Conservation (phyloP, 1,140 invertebrate genomes). For the Sweltsa coloradensis region DNA sequence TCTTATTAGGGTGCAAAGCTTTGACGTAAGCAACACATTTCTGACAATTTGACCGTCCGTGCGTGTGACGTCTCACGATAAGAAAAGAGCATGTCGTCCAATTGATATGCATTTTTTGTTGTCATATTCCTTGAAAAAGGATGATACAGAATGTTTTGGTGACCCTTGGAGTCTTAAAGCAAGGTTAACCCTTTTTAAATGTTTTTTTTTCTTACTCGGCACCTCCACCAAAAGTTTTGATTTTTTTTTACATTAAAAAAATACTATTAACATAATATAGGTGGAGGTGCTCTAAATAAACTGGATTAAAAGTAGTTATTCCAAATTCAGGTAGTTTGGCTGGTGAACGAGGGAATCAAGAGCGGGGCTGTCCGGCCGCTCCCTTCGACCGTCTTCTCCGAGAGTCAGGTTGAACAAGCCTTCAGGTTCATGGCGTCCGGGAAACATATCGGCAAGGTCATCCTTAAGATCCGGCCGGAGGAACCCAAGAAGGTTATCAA, state of each 20-base stretch:
- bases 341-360: slow-evolving; percentile 73
- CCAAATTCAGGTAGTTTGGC: slow-evolving; percentile 46
- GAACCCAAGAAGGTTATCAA: slow-evolving; percentile 39
- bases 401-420: slow-evolving; percentile 78
- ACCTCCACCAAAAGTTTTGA: too few species aligned
- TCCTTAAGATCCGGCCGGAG: slow-evolving; percentile 75
- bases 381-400: slow-evolving; percentile 64
- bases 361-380: slow-evolving; percentile 76
- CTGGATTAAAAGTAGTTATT: neutral
- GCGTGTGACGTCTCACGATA: too few species aligned
- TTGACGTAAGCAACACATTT: too few species aligned
- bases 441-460: slow-evolving; percentile 93
- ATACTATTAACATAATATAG: neutral
- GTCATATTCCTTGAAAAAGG: too few species aligned
- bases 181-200: too few species aligned
- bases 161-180: too few species aligned
- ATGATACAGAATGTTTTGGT: too few species aligned
- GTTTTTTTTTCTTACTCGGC: too few species aligned
- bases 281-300: neutral
- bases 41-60: too few species aligned
- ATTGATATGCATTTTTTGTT: too few species aligned
- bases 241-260: neutral
- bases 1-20: too few species aligned
- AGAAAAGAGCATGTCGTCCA: too few species aligned
- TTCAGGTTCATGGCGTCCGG: slow-evolving; percentile 92